Evolutionary conservation across 2,888 invertebrate species (phyloP).

Genomic region (Ophraella communa): DNA sequence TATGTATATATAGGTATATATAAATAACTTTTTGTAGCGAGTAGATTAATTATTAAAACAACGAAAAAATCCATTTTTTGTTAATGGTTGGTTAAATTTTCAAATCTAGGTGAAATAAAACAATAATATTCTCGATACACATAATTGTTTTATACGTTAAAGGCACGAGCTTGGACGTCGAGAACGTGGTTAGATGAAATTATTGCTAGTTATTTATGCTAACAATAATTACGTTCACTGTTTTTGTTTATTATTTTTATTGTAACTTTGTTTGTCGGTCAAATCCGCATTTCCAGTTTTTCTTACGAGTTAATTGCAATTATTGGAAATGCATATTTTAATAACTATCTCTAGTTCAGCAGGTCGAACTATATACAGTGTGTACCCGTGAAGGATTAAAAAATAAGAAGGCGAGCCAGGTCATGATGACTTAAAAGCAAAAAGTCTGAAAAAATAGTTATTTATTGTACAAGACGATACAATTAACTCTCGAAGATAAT

Average conservation of each 20-base stretch:
- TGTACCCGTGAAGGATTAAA: neutral
- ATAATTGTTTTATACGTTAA: neutral
- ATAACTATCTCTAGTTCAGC: neutral
- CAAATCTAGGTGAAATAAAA: conserved; percentile 11
- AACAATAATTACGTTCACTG: neutral
- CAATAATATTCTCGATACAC: neutral
- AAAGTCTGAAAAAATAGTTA: too few relatives aligned
- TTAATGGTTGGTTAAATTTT: conserved; percentile 13
- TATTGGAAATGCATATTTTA: neutral
- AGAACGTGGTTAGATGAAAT: neutral
- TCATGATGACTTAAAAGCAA: too few relatives aligned
- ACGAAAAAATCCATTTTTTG: neutral
- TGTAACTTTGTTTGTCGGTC: neutral
- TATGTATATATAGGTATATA: too few relatives aligned
- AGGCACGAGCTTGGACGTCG: too few relatives aligned
- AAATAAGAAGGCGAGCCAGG: too few relatives aligned
- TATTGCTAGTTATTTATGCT: neutral
- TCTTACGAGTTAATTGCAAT: neutral
- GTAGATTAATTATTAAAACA: too few relatives aligned
- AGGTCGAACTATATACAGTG: neutral
- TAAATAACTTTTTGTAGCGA: too few relatives aligned
- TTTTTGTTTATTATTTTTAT: neutral
- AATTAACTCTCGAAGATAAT: too few relatives aligned
- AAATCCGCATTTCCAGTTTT: neutral
- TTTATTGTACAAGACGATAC: too few relatives aligned